Evolutionary conservation across 2,888 invertebrate genomes (phyloP), one percentile per base, ranked within the genome.

Genomic region (Acanthosepion lycidas): DNA sequence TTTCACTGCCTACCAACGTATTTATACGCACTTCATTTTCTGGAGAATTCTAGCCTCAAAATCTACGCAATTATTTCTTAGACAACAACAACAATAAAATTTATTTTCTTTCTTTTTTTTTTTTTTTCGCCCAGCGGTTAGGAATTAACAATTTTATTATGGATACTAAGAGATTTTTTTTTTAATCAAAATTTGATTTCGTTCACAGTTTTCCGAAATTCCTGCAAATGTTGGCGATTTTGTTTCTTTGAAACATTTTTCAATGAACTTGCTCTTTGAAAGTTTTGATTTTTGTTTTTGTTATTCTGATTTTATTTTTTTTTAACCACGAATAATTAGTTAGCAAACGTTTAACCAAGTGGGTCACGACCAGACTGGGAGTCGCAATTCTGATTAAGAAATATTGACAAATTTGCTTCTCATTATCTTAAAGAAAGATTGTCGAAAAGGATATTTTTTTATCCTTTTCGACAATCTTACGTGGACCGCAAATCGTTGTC

Each of bases 391-490:
- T 15, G 78, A 78, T 78, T 78, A 78, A 12, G 78, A n/a, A 78
- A 78, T 78, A 78, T 59, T 59, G 59, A 59, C 59, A 59, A 59
- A 23, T 59, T 59, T 23, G 23, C 23, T 59, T 20, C 59, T 59
- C 23, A 59, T 59, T 59, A 59, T 59, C 23, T 23, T 59, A 59
- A 59, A 59, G 59, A 59, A 23, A 59, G 59, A 59, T 59, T 59
- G 18, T 59, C 23, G 2, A 4, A 59, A 20, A 20, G 59, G 59
- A 59, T 59, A n/a, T n/a, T n/a, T n/a, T n/a, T n/a, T n/a, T n/a
- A n/a, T n/a, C n/a, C n/a, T n/a, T n/a, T n/a, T n/a, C n/a, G n/a
- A 23, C 23, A 23, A 23, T 4, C 1, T 2, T 3, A 23, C 4
- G 51, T 51, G 51, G 59, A 59, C 59, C 20, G 23, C 23, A 59